These are phyloP conservation scores for Tragelaphus scriptus DNA, from an alignment of 2,113 vertebrate genomes.

Conservation along the genomic window DNA sequence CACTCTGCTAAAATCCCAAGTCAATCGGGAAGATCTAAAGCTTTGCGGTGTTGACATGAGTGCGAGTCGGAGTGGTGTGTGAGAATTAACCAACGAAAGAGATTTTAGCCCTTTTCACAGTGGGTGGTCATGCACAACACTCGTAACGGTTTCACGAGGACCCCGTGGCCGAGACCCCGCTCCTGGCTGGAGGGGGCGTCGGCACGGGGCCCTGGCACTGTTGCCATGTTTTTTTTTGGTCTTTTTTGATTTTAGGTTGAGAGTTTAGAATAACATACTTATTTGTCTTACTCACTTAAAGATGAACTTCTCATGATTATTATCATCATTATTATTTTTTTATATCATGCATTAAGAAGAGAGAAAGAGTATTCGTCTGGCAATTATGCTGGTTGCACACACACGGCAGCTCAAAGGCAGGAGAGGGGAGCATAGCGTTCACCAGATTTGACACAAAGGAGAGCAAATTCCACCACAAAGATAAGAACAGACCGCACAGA, in stretches of 20 bases:
- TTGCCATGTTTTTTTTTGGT: conserved; percentile 70
- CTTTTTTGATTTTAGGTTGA: conserved; percentile 26
- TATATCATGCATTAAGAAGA: conserved; percentile 61
- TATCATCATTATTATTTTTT: background rate
- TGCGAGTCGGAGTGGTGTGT: conserved; percentile 28
- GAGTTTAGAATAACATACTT: conserved; percentile 62
- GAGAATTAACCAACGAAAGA: conserved; percentile 48
- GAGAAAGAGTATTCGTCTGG: background rate
- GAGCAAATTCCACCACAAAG: conserved; percentile 42
- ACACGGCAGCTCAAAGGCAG: conserved; percentile 38
- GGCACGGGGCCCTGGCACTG: conserved; percentile 24
- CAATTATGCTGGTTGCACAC: background rate
- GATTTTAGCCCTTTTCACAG: conserved; percentile 51
- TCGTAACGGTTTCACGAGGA: conserved; percentile 34
- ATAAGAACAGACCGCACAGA: conserved; percentile 44
- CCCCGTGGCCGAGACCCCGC: background rate
- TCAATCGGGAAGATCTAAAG: background rate
- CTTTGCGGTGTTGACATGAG: conserved; percentile 1
- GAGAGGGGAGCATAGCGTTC: conserved; percentile 29
- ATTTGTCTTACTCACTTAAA: conserved; percentile 26
- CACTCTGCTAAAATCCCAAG: conserved; percentile 34
- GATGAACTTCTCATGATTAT: conserved; percentile 51
- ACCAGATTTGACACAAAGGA: conserved; percentile 29
- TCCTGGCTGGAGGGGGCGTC: background rate
- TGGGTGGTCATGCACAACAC: conserved; percentile 35